Evolutionary conservation across 2,113 vertebrate genomes (phyloP).

Genomic region (Pongo pygmaeus): DNA sequence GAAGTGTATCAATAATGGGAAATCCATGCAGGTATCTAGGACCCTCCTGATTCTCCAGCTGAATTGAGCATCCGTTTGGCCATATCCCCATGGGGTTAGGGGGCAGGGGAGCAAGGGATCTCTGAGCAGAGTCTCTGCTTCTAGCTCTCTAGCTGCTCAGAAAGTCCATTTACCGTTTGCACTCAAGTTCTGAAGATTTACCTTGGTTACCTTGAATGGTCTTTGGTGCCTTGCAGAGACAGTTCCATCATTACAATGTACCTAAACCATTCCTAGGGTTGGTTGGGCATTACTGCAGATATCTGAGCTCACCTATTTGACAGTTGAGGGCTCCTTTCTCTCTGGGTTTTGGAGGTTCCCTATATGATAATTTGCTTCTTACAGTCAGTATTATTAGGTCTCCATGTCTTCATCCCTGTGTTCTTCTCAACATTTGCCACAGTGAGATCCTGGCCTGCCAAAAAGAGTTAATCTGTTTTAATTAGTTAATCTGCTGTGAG

Average conservation of each 20-base stretch:
- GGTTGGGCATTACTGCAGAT: neutral
- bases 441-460: neutral
- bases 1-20: neutral
- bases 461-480: constrained; percentile 28
- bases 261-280: neutral
- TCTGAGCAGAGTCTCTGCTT: neutral
- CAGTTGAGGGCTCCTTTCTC: neutral
- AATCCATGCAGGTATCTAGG: neutral
- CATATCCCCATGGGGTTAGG: neutral
- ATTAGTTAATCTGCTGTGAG: constrained; percentile 1
- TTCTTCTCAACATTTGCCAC: neutral
- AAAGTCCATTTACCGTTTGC: neutral
- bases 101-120: neutral
- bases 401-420: neutral
- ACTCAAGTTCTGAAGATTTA: constrained; percentile 25
- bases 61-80: neutral
- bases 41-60: neutral
- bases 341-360: neutral
- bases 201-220: neutral
- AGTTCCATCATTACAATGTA: neutral
- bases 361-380: constrained; percentile 9
- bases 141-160: constrained; percentile 15
- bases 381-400: neutral
- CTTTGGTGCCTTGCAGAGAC: constrained; percentile 25
- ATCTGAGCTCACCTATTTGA: constrained; percentile 10